Base-by-base conservation (phyloP, 1,140 invertebrate species). In the Monochamus saltuarius region DNA sequence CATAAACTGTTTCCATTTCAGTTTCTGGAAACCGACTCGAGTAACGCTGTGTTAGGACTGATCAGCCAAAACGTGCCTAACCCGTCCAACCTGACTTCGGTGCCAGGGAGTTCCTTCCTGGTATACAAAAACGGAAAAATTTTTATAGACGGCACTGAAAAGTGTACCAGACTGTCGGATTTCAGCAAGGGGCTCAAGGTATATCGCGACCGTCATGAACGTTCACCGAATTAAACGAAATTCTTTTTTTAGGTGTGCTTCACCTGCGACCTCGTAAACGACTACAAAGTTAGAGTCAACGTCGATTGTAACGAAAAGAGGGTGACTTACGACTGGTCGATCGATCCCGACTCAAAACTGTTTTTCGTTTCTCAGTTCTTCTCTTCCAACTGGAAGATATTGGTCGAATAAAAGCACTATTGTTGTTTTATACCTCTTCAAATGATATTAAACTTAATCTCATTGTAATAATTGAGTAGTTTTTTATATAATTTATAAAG, bases 291-390 rank as follows among this genome's bases (percentile, higher is more conserved):
- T 1, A 46, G 65, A 59, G 54, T 73, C 8, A 61, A 69, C 40
- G 61, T 73, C 13, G 72, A 73, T 47, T 68, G 56, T 11, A 56
- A 58, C 37, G 65, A 70, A 4, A 71, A 68, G 56, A 56, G 64
- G 52, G 71, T 73, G n/a, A 71, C 69, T 8, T 73, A 73, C 49
- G 67, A 73, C 50, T 73, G 71, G 69, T 42, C 35, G 9, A 37
- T 65, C n/a, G 40, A 43, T 42, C 40, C 52, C 10, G 38, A 39
- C 11, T 40, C 59, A 14, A 46, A 54, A 36, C 55, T 71, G 19
- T 67, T 59, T 57, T 66, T 73, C 56, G 60, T 47, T 42, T 65
- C 67, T 11, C 59, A 64, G 19, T 59, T 73, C 43, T 46, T 29
- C 3, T 61, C 68, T 1, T 22, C 60, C 4, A 61, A 68, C 38